Conservation (phyloP, 2,113 vertebrate genomes). For the Chaetodon auriga region DNA sequence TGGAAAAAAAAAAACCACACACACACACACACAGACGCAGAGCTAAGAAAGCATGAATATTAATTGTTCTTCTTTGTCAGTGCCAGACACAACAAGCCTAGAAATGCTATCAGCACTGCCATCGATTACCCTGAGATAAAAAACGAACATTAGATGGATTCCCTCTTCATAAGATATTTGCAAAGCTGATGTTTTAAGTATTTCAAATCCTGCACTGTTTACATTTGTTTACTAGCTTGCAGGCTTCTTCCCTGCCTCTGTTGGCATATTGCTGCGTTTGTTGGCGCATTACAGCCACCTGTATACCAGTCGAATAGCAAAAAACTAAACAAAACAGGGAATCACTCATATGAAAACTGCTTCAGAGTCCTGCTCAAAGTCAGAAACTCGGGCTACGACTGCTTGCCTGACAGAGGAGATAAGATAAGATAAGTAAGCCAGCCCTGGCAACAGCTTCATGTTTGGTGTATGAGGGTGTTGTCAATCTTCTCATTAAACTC, state of each 20-base stretch:
- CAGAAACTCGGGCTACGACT: too few relatives aligned
- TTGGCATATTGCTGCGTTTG: too few relatives aligned
- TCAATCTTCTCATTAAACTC: neutral
- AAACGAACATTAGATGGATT: neutral
- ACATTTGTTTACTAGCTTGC: neutral
- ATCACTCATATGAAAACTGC: too few relatives aligned
- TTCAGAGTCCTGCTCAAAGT: too few relatives aligned
- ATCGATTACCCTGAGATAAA: neutral
- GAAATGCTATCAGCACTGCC: neutral
- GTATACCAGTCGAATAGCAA: too few relatives aligned
- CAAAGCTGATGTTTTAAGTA: neutral
- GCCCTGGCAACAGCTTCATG: neutral
- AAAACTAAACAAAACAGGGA: too few relatives aligned
- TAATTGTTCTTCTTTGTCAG: neutral
- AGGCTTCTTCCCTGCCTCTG: neutral
- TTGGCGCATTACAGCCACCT: neutral
- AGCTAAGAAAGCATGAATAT: neutral
- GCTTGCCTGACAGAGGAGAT: too few relatives aligned
- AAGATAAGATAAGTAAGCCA: neutral
- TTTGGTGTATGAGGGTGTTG: neutral
- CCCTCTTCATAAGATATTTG: neutral
- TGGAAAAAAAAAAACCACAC: neutral
- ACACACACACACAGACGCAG: too few relatives aligned
- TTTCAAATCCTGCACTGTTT: neutral
- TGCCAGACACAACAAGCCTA: neutral